These are phyloP conservation scores for Hyles vespertilio DNA, from an alignment of 1,140 invertebrate species.

Conservation along the genomic window DNA sequence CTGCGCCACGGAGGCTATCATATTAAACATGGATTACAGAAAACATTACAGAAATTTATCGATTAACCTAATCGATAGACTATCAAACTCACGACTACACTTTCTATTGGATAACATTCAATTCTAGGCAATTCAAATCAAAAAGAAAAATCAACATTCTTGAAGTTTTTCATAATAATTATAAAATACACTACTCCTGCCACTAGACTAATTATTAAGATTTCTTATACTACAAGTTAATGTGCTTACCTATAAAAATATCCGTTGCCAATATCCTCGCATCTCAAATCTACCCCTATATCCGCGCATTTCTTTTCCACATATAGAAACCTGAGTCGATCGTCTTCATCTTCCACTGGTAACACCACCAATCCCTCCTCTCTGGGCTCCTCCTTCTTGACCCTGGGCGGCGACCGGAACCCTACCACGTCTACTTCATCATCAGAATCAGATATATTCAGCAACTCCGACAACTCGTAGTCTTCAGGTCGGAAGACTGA, in stretches of 20 bases:
- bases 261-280: conserved; percentile 64
- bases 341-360: conserved; percentile 50
- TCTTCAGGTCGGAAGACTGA: conserved; percentile 13
- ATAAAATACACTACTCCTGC: background rate
- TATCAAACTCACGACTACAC: background rate
- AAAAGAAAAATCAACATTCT: background rate
- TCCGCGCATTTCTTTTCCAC: conserved; percentile 59
- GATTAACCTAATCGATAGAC: background rate
- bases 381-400: conserved; percentile 24
- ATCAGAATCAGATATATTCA: conserved; percentile 35
- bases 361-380: conserved; percentile 32
- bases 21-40: background rate
- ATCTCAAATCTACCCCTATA: conserved; percentile 61
- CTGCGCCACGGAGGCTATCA: too few species aligned
- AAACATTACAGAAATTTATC: background rate
- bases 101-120: background rate
- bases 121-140: background rate
- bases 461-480: conserved; percentile 3
- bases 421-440: conserved; percentile 60
- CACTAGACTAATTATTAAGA: background rate
- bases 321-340: conserved; percentile 50
- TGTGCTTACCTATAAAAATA: conserved; percentile 55
- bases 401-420: conserved; percentile 13
- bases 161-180: background rate
- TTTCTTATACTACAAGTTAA: too few species aligned